Evolutionary conservation across 2,113 vertebrate species (phyloP), one percentile per base, ranked within the genome.

Genomic region (Cisticola juncidis): DNA sequence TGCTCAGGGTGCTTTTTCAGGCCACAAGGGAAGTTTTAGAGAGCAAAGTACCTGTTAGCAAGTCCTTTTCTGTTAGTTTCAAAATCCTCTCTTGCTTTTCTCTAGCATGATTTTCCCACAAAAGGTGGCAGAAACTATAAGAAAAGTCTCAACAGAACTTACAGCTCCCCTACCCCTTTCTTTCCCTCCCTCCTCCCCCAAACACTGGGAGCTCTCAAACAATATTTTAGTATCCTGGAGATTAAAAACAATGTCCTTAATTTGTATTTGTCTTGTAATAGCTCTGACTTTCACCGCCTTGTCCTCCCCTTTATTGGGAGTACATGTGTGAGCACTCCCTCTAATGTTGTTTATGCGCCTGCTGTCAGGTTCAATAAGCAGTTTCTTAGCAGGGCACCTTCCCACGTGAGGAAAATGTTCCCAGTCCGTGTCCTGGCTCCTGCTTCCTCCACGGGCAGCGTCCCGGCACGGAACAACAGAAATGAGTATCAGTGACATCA

Each of bases 291-390:
- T 92, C 82, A 88, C 76, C 4, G 2, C 90, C 90, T 86, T 56
- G 86, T 86, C 90, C 93, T 95, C 86, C 86, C 60, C 80, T 93
- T 73, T 76, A 44, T 71, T 83, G 69, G 82, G 82, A 92, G 86
- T 64, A 60, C 79, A 11, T 40, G 78, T 92, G 80, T 86, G 88
- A 93, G 44, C 60, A 40, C 92, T 96, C 92, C 88, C 82, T 88
- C 92, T 84, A 14, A 92, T 64, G 80, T 73, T 95, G 88, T 96
- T 96, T 94, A 35, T 81, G 35, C 0, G 3, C 80, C 86, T 2
- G 4, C 79, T 96, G 93, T 91, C 93, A 70, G 76, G 81, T 93
- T 96, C 95, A 96, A 71, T 92, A 74, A 92, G 88, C 76, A 92
- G 79, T 81, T 92, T 84, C 72, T 92, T 87, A 94, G 79, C 81